Evolutionary conservation across 2,888 invertebrate species (phyloP).

Genomic region (Mylabris sibirica): DNA sequence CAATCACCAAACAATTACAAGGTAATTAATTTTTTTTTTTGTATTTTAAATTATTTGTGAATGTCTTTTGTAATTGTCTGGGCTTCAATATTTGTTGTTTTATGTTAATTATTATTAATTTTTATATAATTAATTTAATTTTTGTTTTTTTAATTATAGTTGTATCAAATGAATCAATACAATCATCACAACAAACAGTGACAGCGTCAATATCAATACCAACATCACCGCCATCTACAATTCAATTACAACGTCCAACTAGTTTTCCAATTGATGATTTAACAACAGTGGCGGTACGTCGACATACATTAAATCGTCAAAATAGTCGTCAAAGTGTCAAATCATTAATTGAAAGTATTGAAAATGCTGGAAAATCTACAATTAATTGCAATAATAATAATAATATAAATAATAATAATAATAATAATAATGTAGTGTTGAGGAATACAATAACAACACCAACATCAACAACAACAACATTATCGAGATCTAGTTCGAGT

Average conservation of each 20-base stretch:
- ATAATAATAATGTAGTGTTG: constrained; percentile 60
- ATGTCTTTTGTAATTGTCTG: background rate
- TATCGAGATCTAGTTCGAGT: constrained; percentile 68
- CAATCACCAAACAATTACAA: too few species aligned
- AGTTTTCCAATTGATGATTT: constrained; percentile 70
- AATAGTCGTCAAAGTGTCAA: constrained; percentile 89
- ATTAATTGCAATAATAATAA: constrained; percentile 21
- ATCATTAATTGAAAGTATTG: constrained; percentile 89
- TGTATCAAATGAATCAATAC: background rate
- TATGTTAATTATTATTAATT: background rate
- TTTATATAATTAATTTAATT: background rate
- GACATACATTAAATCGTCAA: constrained; percentile 67
- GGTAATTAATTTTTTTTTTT: too few species aligned
- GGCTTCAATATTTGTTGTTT: background rate
- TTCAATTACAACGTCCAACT: constrained; percentile 58
- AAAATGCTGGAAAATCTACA: constrained; percentile 80
- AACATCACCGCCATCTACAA: background rate
- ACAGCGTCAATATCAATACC: background rate
- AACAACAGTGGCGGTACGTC: constrained; percentile 59
- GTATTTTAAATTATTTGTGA: too few species aligned
- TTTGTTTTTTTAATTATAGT: background rate
- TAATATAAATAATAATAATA: constrained; percentile 2
- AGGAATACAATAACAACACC: constrained; percentile 68
- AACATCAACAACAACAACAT: background rate
- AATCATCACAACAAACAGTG: background rate